Percentiles rank a stretch among this genome's conserved stretches.
phyloP scores from a whole-genome alignment of 2,113 vertebrate genomes.

The Xyliphius kryptos region DNA sequence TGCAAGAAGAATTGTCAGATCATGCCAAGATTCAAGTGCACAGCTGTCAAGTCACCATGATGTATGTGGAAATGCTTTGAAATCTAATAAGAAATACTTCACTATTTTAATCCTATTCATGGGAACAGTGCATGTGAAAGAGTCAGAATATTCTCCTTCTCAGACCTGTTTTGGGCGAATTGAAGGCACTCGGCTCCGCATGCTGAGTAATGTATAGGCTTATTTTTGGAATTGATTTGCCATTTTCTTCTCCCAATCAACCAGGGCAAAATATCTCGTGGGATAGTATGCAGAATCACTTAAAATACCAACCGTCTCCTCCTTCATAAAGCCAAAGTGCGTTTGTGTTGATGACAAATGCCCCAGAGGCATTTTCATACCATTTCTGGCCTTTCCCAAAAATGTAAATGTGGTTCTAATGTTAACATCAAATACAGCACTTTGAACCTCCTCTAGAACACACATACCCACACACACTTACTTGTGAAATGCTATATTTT shows the following conservation, averaged over 20 bases:
- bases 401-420: too few relatives aligned
- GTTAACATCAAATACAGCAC: too few relatives aligned
- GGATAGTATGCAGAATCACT: slow-evolving; percentile 6
- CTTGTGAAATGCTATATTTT: too few relatives aligned
- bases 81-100: too few relatives aligned
- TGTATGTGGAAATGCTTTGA: background rate
- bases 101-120: slow-evolving; percentile 4
- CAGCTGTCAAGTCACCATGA: too few relatives aligned
- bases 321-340: background rate
- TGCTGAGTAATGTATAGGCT: background rate
- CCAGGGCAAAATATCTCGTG: slow-evolving; percentile 10
- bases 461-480: too few relatives aligned
- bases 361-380: too few relatives aligned
- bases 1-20: too few relatives aligned
- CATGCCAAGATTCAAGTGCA: too few relatives aligned
- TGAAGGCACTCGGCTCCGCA: background rate
- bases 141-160: background rate
- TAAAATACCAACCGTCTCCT: slow-evolving; percentile 6
- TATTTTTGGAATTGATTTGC: slow-evolving; percentile 12
- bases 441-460: too few relatives aligned
- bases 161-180: slow-evolving; percentile 12
- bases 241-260: slow-evolving; percentile 10
- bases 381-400: too few relatives aligned
- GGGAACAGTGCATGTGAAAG: slow-evolving; percentile 10
- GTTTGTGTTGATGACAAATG: too few relatives aligned